Conservation (phyloP, 2,797 vertebrate genomes). For the Ara ararauna region DNA sequence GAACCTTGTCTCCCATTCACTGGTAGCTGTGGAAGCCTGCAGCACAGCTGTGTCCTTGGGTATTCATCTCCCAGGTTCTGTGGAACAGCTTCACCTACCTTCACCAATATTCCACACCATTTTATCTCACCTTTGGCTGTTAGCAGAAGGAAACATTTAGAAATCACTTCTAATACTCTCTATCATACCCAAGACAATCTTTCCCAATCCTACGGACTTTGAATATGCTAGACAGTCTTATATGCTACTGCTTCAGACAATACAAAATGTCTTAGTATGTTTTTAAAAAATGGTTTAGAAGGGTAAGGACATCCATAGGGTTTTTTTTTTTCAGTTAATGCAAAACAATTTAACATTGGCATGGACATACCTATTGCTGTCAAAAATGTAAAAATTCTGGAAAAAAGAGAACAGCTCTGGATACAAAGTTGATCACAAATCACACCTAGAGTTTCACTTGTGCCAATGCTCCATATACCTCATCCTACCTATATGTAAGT, state of each 20-base stretch:
- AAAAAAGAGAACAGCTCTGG: background rate
- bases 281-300: background rate
- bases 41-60: background rate
- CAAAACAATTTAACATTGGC: background rate
- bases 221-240: background rate
- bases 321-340: background rate
- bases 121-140: background rate
- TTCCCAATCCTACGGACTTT: background rate
- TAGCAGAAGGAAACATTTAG: background rate
- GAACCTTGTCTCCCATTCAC: background rate
- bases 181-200: background rate
- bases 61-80: background rate
- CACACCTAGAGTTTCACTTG: background rate
- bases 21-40: background rate
- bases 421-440: background rate
- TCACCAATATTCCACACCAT: background rate
- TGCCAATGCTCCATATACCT: rapidly evolving
- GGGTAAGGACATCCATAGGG: background rate
- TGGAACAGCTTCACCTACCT: background rate
- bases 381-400: background rate
- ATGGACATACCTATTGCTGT: background rate
- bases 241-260: background rate
- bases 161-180: background rate
- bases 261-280: background rate
- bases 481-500: background rate